Evolutionary conservation across 1,140 invertebrate genomes (phyloP), one percentile per base, ranked within the genome.

Genomic region (Conus ventricosus): DNA sequence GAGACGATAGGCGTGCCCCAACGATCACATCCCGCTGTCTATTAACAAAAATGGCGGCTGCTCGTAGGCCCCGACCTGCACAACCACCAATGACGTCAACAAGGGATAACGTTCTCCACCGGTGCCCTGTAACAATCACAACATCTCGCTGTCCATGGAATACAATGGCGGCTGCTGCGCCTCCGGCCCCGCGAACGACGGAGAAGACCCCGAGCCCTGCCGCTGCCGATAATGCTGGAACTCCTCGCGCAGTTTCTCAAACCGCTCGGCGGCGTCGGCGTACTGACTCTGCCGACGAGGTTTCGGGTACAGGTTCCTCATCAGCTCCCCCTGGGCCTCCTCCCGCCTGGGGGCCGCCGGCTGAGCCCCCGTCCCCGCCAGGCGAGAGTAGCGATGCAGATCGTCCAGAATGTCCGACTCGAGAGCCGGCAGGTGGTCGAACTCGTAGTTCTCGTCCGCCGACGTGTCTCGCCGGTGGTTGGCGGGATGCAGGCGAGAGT

Each of bases 381-480:
- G 97, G 15, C 91, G 88, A 53, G 93, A 91, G 87, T 93, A 94
- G 84, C 93, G 92, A 20, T 86, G 87, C 39, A 93, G 85, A 51
- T 92, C 91, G 90, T 95, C 93, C 25, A 94, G 91, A 25, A 94
- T 88, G 87, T 94, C 93, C 67, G 92, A 90, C 89, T 95, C 95
- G 27, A 94, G 89, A 84, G 94, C 94, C 88, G 93, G 92, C 81
- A 94, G 90, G 17, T 95, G 97, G 95, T 98, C 98, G 95, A 98
- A 99, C 95, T 99, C 98, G 95, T 99, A 99, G 94, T 99, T 98
- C 81, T 98, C 98, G 95, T 99, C 98, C 75, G 98, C 98, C 92
- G 98, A 98, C 86, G 97, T 97, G 95, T 98, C 98, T 93, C 78
- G 80, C 54, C 20, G 84, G 23, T 80, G 86, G 90, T 91, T 85